These are phyloP conservation scores for Crocallis elinguaria DNA, from an alignment of 2,888 invertebrate species.

Conservation along the genomic window DNA sequence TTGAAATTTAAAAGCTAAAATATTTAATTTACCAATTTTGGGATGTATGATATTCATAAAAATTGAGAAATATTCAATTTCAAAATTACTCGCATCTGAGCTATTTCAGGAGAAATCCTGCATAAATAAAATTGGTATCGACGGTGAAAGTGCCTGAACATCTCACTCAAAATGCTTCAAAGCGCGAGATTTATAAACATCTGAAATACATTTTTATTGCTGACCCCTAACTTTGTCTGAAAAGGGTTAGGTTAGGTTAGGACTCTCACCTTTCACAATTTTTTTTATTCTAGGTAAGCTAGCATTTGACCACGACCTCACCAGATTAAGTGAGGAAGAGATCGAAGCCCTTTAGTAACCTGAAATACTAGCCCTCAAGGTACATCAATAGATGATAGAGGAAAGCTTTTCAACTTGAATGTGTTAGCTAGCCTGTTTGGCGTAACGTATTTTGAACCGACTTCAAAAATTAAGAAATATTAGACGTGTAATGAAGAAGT, in stretches of 20 bases:
- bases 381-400: too few relatives aligned
- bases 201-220: conserved; percentile 12
- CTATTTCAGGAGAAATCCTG: conserved; percentile 19
- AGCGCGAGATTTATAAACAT: conserved; percentile 24
- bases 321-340: too few relatives aligned
- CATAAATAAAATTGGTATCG: conserved; percentile 30
- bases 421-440: too few relatives aligned
- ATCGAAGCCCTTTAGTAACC: too few relatives aligned
- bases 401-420: too few relatives aligned
- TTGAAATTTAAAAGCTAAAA: conserved; percentile 1
- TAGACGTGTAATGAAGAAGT: too few relatives aligned
- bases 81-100: conserved; percentile 19
- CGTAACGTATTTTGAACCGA: too few relatives aligned
- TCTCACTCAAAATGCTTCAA: conserved; percentile 23
- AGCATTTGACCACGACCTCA: too few relatives aligned
- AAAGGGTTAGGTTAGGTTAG: too few relatives aligned
- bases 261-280: neutral
- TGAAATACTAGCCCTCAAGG: too few relatives aligned
- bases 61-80: conserved; percentile 32
- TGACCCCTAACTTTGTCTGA: neutral
- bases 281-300: too few relatives aligned
- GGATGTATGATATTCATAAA: conserved; percentile 25
- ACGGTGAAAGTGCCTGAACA: conserved; percentile 30
- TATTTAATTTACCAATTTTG: conserved; percentile 12
- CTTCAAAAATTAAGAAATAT: too few relatives aligned